Evolutionary conservation across 1,140 invertebrate species (phyloP), one percentile per base, ranked within the genome.

Genomic region (Saccostrea glomerata): DNA sequence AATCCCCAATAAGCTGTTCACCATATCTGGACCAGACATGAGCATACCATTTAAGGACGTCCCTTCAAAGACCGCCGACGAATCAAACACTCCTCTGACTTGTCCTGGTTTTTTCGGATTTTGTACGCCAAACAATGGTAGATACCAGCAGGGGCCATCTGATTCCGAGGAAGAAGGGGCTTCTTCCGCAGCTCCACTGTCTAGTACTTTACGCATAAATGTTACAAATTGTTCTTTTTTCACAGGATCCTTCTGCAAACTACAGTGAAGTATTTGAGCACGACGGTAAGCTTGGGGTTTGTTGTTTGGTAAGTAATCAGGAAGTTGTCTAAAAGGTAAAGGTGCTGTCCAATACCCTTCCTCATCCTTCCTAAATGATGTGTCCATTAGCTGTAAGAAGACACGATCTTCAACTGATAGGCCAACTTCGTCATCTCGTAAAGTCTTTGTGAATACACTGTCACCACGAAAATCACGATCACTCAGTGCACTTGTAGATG

Each of bases 1-100:
- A 12, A 92, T 87, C 7, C 88, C 91, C 23, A 90, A 20, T 0
- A 92, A 63, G 25, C 83, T 90, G 66, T 77, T 93, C 90, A 95
- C 95, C 0, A 96, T 63, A 86, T 93, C 93, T 17, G 95, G 94
- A 36, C 92, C 92, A 20, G 84, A 11, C n/a, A 91, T 82, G 23
- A 93, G 73, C 0, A 85, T n/a, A 36, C 86, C 58, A 73, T 93
- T 94, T 0, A 94, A 86, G 15, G 93, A 94, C n/a, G 88, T 86
- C n/a, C 90, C 93, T 36, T 83, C 30, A 25, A 47, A 89, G n/a
- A 17, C 17, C 4, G 87, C 87, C 3, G 85, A 87, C 3, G 90
- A 90, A 58, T 90, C 87, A 73, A 91, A 91, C 3, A 91, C 90
- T 6, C 36, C 89, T 60, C 90, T 36, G 17, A 89, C 89, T 83